These are phyloP conservation scores for Colinus virginianus DNA, from an alignment of 2,113 vertebrate species.

Conservation along the genomic window DNA sequence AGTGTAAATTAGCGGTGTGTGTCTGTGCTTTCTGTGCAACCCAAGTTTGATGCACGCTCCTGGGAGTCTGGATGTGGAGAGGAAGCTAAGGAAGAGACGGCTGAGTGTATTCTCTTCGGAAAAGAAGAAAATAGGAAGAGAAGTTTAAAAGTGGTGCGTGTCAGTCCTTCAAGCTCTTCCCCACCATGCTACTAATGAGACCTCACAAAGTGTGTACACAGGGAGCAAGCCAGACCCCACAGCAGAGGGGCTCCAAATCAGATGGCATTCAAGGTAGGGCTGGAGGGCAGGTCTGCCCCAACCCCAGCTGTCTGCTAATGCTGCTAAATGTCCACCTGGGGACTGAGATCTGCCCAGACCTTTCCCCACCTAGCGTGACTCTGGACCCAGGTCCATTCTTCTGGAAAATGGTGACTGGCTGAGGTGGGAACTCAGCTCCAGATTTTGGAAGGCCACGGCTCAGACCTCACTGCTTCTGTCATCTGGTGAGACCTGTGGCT, in stretches of 20 bases:
- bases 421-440: not conserved
- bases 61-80: constrained; percentile 51
- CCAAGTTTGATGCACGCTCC: constrained; percentile 18
- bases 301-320: not conserved
- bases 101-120: constrained; percentile 12
- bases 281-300: not conserved
- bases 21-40: constrained; percentile 48
- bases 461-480: not conserved
- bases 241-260: not conserved
- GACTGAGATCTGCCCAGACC: not conserved
- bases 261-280: not conserved
- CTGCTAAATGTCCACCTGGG: not conserved
- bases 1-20: constrained; percentile 69
- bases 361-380: fast-evolving
- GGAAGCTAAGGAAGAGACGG: not conserved
- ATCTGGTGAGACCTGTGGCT: not conserved
- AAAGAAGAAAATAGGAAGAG: constrained; percentile 19
- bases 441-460: not conserved
- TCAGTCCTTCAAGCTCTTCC: not conserved
- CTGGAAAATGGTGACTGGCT: not conserved
- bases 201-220: not conserved
- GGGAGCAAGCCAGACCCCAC: not conserved
- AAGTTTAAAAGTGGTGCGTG: constrained; percentile 21
- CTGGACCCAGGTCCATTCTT: not conserved
- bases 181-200: constrained; percentile 41